These are phyloP conservation scores for Prolemur simus DNA, from an alignment of 2,113 vertebrate genomes.

Conservation along the genomic window DNA sequence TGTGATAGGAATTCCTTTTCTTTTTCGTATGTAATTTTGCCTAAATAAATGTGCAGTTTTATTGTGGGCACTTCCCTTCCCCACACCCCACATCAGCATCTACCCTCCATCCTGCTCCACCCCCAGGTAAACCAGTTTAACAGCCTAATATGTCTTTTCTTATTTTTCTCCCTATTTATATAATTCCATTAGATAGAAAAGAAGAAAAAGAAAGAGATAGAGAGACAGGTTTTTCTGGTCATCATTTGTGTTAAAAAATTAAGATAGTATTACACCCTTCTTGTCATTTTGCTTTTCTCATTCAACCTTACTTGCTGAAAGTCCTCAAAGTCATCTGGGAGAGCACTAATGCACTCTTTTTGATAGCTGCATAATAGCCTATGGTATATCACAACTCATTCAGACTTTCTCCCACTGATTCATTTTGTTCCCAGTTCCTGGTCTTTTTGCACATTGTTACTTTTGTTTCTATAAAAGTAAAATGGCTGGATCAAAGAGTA, in stretches of 20 bases:
- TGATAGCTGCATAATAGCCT: neutral
- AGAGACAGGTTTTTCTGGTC: neutral
- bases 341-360: neutral
- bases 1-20: neutral
- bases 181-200: neutral
- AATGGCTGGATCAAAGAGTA: neutral
- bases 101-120: neutral
- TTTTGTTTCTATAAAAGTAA: neutral
- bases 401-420: neutral
- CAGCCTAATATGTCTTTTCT: neutral
- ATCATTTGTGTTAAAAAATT: neutral
- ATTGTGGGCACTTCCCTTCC: neutral
- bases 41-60: slow-evolving; percentile 1
- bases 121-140: neutral
- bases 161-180: slow-evolving; percentile 38
- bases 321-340: neutral
- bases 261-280: neutral
- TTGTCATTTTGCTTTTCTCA: neutral
- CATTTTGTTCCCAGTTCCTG: neutral
- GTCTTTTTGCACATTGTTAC: neutral
- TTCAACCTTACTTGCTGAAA: neutral
- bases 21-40: neutral
- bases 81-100: neutral
- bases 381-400: neutral
- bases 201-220: neutral